Base-by-base conservation (phyloP, 2,113 vertebrate species). In the Ceyx margarethae region DNA sequence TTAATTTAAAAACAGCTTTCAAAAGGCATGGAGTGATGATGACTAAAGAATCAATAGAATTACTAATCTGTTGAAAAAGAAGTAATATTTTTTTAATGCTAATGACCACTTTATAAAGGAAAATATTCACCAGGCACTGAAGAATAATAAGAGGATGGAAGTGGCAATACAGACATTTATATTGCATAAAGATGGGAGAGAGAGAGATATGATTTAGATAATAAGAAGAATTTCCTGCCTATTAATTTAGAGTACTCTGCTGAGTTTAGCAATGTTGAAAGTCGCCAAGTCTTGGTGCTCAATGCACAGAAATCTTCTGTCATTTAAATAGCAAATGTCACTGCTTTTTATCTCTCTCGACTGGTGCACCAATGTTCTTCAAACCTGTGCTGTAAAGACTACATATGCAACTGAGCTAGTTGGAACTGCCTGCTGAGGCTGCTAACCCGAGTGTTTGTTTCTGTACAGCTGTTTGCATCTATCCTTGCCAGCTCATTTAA, bases 1-100 rank as follows among this genome's bases (percentile, higher is more conserved):
- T 77, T 13, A 90, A 94, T 92, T 92, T 93, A 95, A 86, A 87
- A 86, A 33, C 69, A 91, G 37, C 43, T 84, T 96, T 95, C 56
- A 93, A 74, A 93, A 75, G 64, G 29, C 48, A 71, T 57, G 25
- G 64, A 75, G 23, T 87, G 57, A 78, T 83, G 43, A 87, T n/a
- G 15, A 50, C 45, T 90, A 87, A 95, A 92, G 56, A 91, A 48
- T 20, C 46, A 73, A 85, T 29, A 95, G 46, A 90, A 85, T 35
- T 74, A 88, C 54, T 84, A 77, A 87, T 78, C 29, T 90, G 10
- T 87, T 91, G 69, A 84, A 83, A 90, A 71, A 93, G 23, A 83
- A 64, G 19, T 87, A 31, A n/a, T 67, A 66, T 91, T 91, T 96
- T 96, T 89, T 23, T 71, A 79, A 87, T 94, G 67, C 57, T 91